Evolutionary conservation across 2,797 vertebrate genomes (phyloP).

Genomic region (Helicolenus hilgendorfi): DNA sequence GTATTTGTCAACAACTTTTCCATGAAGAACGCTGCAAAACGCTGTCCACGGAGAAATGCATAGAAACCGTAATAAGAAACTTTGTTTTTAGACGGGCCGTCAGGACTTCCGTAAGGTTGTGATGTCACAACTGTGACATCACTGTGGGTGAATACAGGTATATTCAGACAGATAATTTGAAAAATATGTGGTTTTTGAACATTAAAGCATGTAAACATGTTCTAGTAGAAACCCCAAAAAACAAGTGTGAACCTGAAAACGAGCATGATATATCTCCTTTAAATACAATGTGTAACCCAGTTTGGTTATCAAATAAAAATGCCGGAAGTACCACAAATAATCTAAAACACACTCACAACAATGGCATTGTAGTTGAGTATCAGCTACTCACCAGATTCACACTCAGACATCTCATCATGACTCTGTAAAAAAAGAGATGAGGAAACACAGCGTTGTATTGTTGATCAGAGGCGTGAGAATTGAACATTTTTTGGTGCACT

Average conservation of each 20-base stretch:
- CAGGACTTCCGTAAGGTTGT: too few species aligned
- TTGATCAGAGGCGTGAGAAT: not conserved
- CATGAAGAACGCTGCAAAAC: not conserved
- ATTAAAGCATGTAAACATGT: too few species aligned
- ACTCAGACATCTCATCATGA: slow-evolving; percentile 61
- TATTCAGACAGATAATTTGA: too few species aligned
- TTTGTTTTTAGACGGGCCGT: too few species aligned
- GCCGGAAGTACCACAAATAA: not conserved
- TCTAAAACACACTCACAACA: not conserved
- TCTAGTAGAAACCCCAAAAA: too few species aligned
- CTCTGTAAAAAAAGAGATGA: slow-evolving; percentile 62
- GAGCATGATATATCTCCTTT: not conserved
- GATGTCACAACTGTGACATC: too few species aligned
- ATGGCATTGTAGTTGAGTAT: not conserved
- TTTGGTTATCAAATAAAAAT: not conserved
- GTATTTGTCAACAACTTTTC: not conserved
- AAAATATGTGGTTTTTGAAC: too few species aligned
- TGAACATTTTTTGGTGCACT: not conserved
- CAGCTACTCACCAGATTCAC: slow-evolving; percentile 81
- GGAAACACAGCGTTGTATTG: slow-evolving; percentile 1
- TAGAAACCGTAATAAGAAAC: too few species aligned
- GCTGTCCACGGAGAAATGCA: too few species aligned
- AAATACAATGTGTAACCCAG: not conserved
- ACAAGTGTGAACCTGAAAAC: too few species aligned
- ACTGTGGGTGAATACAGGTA: too few species aligned